Evolutionary conservation across 92 coral and sea anemone species (phyloP).

Genomic region (Actinostola sp.): DNA sequence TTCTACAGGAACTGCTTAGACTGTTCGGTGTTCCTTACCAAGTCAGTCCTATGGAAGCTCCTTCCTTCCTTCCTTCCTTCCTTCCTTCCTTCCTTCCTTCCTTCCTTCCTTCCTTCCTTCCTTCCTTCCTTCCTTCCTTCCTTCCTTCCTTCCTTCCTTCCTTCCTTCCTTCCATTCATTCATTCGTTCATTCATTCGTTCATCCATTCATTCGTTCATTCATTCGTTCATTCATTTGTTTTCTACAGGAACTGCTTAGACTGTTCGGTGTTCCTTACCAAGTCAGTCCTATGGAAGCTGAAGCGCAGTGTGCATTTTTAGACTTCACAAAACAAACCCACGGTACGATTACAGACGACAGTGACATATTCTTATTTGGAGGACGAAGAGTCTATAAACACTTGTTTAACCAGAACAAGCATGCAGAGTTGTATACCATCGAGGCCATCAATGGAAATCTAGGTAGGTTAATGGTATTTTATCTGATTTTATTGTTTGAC

Average conservation of each 20-base stretch:
- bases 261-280: constrained; percentile 94
- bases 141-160: background rate
- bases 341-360: constrained; percentile 96
- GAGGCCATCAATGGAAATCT: constrained; percentile 71
- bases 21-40: constrained; percentile 94
- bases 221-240: background rate
- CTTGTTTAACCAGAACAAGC: constrained; percentile 83
- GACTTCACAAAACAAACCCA: constrained; percentile 70
- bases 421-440: constrained; percentile 77
- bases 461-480: constrained; percentile 50
- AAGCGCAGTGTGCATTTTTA: constrained; percentile 91
- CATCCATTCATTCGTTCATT: background rate
- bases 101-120: no score
- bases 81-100: no score
- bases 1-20: constrained; percentile 77
- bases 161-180: background rate
- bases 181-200: no score
- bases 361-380: constrained; percentile 94
- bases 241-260: constrained; percentile 77
- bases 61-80: no score
- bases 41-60: constrained; percentile 99
- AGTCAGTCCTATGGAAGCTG: constrained; percentile 98
- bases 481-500: background rate
- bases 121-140: no score
- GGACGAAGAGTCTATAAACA: constrained; percentile 88